These are phyloP conservation scores for Saiga tatarica DNA, from an alignment of 2,113 vertebrate species.

Conservation along the genomic window DNA sequence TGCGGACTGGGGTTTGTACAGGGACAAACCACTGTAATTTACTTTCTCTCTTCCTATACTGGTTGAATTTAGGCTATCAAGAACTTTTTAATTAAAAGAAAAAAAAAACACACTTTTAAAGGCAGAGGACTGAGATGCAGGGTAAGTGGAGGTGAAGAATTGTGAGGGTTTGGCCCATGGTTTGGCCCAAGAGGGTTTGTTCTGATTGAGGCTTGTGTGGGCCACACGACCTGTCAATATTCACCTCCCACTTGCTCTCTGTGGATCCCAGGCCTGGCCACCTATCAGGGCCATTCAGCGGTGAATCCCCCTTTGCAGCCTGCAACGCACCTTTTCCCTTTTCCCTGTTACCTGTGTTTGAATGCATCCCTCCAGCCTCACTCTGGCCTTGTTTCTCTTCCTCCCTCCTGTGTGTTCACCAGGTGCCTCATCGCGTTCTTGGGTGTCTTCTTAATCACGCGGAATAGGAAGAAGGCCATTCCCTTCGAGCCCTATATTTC, in stretches of 20 bases:
- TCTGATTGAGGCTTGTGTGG: neutral
- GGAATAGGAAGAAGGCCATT: conserved; percentile 88
- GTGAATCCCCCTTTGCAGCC: neutral
- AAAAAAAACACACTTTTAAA: neutral
- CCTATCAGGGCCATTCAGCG: neutral
- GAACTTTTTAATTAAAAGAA: neutral
- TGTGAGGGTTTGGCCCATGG: rapidly evolving
- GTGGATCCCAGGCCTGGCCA: neutral
- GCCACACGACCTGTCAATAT: neutral
- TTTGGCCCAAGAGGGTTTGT: neutral
- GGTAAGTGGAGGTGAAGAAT: neutral
- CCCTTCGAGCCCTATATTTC: conserved; percentile 95
- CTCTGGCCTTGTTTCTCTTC: neutral
- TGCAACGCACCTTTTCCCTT: rapidly evolving
- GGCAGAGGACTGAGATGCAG: neutral
- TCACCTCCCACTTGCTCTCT: neutral
- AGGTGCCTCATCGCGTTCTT: conserved; percentile 92
- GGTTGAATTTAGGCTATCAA: neutral
- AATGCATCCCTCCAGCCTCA: neutral
- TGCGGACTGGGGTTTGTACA: neutral
- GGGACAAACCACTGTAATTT: no score
- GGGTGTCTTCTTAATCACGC: conserved; percentile 94
- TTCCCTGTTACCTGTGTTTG: neutral
- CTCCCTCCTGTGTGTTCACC: neutral
- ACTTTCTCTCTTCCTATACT: neutral